These are phyloP conservation scores for Malacosoma neustria DNA, from an alignment of 2,888 invertebrate species.

Conservation along the genomic window DNA sequence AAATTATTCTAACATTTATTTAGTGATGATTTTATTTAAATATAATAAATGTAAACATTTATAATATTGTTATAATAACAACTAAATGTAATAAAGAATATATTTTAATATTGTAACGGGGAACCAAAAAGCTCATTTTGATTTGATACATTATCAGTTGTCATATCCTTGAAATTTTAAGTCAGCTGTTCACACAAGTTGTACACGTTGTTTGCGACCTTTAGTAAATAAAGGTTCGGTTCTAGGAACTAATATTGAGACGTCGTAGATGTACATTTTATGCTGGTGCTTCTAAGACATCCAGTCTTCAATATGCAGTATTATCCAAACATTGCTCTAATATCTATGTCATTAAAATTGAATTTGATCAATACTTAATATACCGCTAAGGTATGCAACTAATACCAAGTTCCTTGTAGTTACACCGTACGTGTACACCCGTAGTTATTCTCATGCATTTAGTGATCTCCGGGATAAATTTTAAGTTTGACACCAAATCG, in stretches of 20 bases:
- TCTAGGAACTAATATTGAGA: constrained; percentile 3
- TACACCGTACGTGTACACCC: too few relatives aligned
- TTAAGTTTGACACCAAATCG: constrained; percentile 7
- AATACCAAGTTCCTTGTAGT: too few relatives aligned
- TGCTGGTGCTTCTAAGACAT: not conserved
- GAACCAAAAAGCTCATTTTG: constrained; percentile 17
- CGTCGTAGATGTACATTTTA: not conserved
- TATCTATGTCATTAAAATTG: too few relatives aligned
- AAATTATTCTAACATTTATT: too few relatives aligned
- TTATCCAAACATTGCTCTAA: too few relatives aligned
- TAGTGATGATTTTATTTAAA: too few relatives aligned
- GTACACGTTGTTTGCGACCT: constrained; percentile 22
- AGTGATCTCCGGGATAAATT: not conserved
- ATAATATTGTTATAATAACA: too few relatives aligned
- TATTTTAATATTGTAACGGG: constrained; percentile 7
- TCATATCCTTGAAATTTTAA: constrained; percentile 26
- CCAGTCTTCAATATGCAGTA: too few relatives aligned
- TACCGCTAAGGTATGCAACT: too few relatives aligned
- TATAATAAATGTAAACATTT: too few relatives aligned
- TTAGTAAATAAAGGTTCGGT: constrained; percentile 15
- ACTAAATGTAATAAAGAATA: constrained; percentile 3
- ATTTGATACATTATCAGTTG: constrained; percentile 16
- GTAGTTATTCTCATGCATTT: too few relatives aligned
- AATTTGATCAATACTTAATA: too few relatives aligned
- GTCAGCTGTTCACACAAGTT: constrained; percentile 20